Base-by-base conservation (phyloP, 2,797 vertebrate species). In the Clamator glandarius region DNA sequence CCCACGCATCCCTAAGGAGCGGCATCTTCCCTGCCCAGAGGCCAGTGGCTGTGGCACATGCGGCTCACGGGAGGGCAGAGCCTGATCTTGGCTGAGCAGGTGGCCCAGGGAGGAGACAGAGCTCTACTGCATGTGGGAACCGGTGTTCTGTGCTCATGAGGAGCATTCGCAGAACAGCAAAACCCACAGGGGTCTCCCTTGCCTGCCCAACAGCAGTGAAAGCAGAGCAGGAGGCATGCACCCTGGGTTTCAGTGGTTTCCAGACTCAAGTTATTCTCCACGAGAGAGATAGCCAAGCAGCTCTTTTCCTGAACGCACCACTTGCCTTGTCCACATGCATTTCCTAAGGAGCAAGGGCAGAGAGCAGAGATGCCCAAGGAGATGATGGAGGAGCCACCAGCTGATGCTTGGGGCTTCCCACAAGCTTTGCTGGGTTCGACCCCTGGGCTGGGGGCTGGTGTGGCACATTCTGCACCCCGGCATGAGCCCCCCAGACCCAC, bases 311-410 rank as follows among this genome's bases (percentile, higher is more conserved):
- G 4, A 35, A 15, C 67, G 57, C 28, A 2, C 46, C 9, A 31
- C 46, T 42, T 4, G 9, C 31, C 0, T 0, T 15, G 82, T 8
- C 48, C 4, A 0, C 15, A 15, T 1, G 0, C 25, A 8, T 23
- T 4, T 57, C 57, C 33, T 8, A 6, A 0, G 7, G 24, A 42
- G 35, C 2, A 0, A 41, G 41, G 29, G 14, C 39, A 52, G 46
- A 20, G 17, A 7, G 25, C 0, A 1, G 28, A 64, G 51, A 2
- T 55, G 63, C 25, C 72, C 11, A 0, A 26, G 36, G 91, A 11
- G 28, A 21, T 1, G 25, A 4, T 6, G 26, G 50, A 54, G 26
- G 50, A 54, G 24, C 5, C 64, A 12, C 13, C 1, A 25, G 61
- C 15, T 15, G 61, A 24, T 33, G 5, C 62, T 0, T 54, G 62